phyloP scores from a whole-genome alignment of 2,113 vertebrate species.

The Clarias magur region DNA sequence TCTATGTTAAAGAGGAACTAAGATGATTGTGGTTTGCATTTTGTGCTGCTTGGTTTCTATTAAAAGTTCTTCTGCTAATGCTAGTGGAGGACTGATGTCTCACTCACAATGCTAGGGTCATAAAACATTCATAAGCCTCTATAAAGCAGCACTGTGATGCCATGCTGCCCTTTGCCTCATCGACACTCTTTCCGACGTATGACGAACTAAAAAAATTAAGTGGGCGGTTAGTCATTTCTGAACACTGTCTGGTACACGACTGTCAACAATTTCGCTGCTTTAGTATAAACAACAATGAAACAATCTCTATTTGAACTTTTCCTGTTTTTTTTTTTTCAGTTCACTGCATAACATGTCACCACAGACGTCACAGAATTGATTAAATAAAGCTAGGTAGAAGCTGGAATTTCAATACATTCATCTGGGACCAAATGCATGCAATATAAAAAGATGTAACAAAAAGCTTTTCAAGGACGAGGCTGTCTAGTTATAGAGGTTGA shows the following conservation, averaged over 20 bases:
- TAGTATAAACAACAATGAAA: background rate
- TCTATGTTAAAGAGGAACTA: background rate
- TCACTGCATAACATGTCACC: background rate
- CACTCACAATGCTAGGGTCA: conserved; percentile 41
- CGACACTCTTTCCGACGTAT: conserved; percentile 2
- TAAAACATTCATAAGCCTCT: conserved; percentile 49
- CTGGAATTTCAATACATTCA: conserved; percentile 1
- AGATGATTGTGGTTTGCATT: background rate
- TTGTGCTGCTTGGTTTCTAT: conserved; percentile 24
- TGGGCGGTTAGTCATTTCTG: background rate
- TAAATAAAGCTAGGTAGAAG: background rate
- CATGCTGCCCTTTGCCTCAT: background rate
- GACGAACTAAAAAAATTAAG: background rate
- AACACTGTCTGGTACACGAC: background rate
- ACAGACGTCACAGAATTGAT: background rate
- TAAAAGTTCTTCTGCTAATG: conserved; percentile 24
- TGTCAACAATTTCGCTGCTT: background rate
- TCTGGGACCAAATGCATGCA: background rate
- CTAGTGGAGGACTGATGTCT: conserved; percentile 59
- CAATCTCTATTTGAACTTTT: background rate
- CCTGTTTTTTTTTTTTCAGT: background rate
- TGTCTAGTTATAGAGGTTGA: background rate
- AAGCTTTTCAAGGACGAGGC: background rate
- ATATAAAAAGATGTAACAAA: conserved; percentile 10
- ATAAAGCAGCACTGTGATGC: conserved; percentile 22